Base-by-base conservation (phyloP, 2,797 vertebrate genomes). In the Esox masquinongy region DNA sequence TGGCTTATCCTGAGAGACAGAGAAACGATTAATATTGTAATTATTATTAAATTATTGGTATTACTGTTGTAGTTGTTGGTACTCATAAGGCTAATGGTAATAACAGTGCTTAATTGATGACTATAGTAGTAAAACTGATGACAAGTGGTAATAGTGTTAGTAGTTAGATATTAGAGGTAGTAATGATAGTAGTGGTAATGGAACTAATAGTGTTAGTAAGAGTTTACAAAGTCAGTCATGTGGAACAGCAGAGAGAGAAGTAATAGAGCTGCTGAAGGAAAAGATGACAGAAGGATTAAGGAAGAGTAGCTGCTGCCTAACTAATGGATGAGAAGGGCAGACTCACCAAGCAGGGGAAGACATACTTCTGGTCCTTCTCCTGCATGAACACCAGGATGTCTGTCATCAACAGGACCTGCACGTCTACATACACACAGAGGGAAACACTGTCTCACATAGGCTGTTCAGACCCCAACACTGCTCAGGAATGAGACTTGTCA, bases 311-410 rank as follows among this genome's bases (percentile, higher is more conserved):
- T 31, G 29, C 29, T 31, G 29, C 3, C 3, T 31, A 31, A 31
- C 36, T 39, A 39, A 39, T 43, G n/a, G 16, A 26, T 17, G 77
- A 29, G 14, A 14, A 2, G 14, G 29, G 59, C 43, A 24, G 5
- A 74, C 94, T 93, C 84, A 96, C 95, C 92, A 94, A 88, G 56
- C 87, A 88, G 22, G 94, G 93, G 79, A 96, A 96, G 74, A 91
- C 92, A 78, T 92, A 95, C 75, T 94, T 94, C 85, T 96, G 95
- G 84, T 96, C 95, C 87, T 96, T 96, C 86, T 96, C 95, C 80
- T 96, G 95, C 61, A 96, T 91, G 79, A 96, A 94, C 73, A 96
- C 91, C 3, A 96, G 86, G 79, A 94, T 94, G 3, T 96, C 95
- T 0, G 95, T 96, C 94, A 96, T 92, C 83, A 96, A 86, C 79